These are phyloP conservation scores for Brachyrhaphis roseni DNA, from an alignment of 2,797 vertebrate species.

Conservation along the genomic window DNA sequence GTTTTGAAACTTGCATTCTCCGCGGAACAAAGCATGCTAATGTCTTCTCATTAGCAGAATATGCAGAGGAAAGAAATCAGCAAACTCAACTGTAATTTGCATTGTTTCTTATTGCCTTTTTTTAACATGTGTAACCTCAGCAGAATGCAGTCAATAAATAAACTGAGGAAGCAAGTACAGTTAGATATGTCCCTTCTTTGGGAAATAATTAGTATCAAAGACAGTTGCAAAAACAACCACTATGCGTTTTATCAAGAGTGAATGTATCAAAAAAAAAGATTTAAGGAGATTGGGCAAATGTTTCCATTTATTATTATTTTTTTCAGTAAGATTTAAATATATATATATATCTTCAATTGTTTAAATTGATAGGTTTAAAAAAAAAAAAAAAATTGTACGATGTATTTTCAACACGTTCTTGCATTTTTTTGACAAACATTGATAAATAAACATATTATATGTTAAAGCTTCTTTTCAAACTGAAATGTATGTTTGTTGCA, in stretches of 20 bases:
- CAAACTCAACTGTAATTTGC: not conserved
- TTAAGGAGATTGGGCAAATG: not conserved
- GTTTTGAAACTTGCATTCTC: not conserved
- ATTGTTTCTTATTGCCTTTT: not conserved
- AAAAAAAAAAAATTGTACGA: not conserved
- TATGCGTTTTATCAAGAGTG: not conserved
- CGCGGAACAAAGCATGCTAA: not conserved
- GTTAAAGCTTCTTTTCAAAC: conserved; percentile 19
- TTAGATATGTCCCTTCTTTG: not conserved
- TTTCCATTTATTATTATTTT: not conserved
- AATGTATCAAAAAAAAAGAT: not conserved
- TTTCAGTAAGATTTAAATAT: not conserved
- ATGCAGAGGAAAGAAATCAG: conserved; percentile 9
- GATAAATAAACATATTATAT: not conserved
- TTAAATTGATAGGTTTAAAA: not conserved
- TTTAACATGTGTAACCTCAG: not conserved
- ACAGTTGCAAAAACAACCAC: not conserved
- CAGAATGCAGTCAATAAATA: conserved; percentile 17
- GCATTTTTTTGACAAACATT: conserved; percentile 11
- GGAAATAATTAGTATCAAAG: conserved; percentile 7
- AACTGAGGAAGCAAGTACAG: not conserved
- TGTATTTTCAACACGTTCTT: not conserved
- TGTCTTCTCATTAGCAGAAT: conserved; percentile 5
- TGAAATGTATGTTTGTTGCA: conserved; percentile 28
- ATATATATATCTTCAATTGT: not conserved